Evolutionary conservation across 2,113 vertebrate genomes (phyloP).

Genomic region (Tautogolabrus adspersus): DNA sequence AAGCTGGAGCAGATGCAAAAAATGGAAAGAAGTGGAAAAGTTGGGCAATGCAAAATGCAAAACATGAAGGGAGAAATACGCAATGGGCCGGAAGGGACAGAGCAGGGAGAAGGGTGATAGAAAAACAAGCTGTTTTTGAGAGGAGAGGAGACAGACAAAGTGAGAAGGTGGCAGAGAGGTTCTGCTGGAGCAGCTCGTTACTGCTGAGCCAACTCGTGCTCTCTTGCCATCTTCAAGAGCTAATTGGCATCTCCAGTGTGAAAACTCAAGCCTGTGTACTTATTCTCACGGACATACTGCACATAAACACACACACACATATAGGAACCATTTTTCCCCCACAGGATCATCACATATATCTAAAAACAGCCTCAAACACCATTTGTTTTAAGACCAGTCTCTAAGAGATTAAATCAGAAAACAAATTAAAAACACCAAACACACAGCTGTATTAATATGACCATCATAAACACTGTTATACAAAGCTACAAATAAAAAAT

Average conservation of each 20-base stretch:
- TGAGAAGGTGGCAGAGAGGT: conserved; percentile 56
- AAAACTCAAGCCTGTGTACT: conserved; percentile 67
- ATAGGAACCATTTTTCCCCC: background rate
- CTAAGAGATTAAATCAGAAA: no score
- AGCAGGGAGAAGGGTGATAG: conserved; percentile 42
- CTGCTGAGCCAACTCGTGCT: conserved; percentile 67
- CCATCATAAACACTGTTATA: no score
- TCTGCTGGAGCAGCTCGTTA: conserved; percentile 67
- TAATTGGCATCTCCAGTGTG: conserved; percentile 81
- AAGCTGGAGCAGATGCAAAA: conserved; percentile 41
- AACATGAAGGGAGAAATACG: conserved; percentile 35
- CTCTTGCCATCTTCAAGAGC: conserved; percentile 74
- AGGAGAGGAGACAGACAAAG: conserved; percentile 42
- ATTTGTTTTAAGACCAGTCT: no score
- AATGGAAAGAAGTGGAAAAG: background rate
- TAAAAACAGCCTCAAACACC: no score
- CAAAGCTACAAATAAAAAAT: no score
- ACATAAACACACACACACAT: conserved; percentile 22
- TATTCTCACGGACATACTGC: conserved; percentile 43
- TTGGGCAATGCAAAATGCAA: conserved; percentile 15
- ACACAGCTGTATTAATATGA: no score
- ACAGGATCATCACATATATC: no score
- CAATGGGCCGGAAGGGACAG: conserved; percentile 13
- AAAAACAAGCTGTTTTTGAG: conserved; percentile 37
- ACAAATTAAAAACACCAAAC: background rate